phyloP scores from a whole-genome alignment of 2,797 vertebrate genomes.

The Pteronotus mesoamericanus region DNA sequence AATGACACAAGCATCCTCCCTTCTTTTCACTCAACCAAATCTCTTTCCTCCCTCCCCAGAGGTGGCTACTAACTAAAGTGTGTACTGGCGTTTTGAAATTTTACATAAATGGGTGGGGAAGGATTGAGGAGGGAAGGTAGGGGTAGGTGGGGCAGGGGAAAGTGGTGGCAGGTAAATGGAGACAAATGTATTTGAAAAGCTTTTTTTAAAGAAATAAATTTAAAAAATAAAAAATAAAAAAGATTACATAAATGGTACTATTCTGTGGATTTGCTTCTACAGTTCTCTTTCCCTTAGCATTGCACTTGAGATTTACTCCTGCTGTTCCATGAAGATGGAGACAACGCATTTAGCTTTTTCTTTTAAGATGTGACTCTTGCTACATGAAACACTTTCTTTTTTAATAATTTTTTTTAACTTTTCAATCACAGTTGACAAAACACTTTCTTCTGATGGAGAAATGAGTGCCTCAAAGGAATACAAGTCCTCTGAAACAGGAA shows the following conservation, averaged over 20 bases:
- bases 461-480: not conserved
- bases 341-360: not conserved
- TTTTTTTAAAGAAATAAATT: too few species aligned
- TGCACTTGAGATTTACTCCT: not conserved
- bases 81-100: not conserved
- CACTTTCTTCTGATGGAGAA: not conserved
- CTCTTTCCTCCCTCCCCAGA: not conserved
- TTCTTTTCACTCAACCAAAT: not conserved
- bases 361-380: not conserved
- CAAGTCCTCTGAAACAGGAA: not conserved
- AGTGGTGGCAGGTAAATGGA: too few species aligned
- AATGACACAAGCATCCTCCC: rapidly evolving
- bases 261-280: not conserved
- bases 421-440: not conserved
- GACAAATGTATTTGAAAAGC: too few species aligned
- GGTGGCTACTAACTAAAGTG: not conserved
- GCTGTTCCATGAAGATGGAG: not conserved
- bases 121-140: too few species aligned
- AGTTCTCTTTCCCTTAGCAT: not conserved
- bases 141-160: too few species aligned
- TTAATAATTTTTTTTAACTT: not conserved
- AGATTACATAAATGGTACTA: not conserved
- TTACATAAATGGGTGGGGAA: too few species aligned
- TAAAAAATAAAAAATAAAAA: too few species aligned
- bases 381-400: not conserved